Base-by-base conservation (phyloP, 2,113 vertebrate species). In the Vulpes lagopus region DNA sequence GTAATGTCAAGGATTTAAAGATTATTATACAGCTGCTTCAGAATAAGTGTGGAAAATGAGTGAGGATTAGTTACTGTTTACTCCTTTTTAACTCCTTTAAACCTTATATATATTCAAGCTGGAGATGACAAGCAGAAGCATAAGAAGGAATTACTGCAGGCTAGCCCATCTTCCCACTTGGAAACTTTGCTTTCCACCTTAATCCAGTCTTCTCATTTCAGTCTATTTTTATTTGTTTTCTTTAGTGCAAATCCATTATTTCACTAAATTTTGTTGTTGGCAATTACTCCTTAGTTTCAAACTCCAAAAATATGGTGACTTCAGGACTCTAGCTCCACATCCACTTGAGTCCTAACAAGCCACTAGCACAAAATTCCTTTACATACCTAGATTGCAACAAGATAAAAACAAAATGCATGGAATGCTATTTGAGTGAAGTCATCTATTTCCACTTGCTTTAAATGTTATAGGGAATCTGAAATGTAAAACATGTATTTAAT, bases 1-100 rank as follows among this genome's bases (percentile, higher is more conserved):
- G 93, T 98, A 96, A 97, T 96, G 97, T 98, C 98, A 97, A 96
- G 97, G 93, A 97, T 96, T 98, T 98, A 96, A 92, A 97, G 96
- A 96, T 98, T 96, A 97, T 96, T 86, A 91, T 89, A 79, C 96
- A 98, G 93, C 93, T 96, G 97, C 55, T 95, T 94, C 95, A 96
- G 55, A 93, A 79, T 53, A 51, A 95, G 38, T 81, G 11, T 94
- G 49, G 85, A 86, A 92, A 94, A 95, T 78, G 71, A 67, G 59
- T 62, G 43, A 95, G 89, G 95, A 97, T 97, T 97, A 96, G 76
- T 93, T 95, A 85, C 78, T 97, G 64, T 97, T 95, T 97, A 92
- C n/a, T 96, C 32, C 69, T 65, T 94, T 95, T 96, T 76, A 95
- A 88, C 69, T 96, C 53, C 35, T 95, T 97, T 97, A 94, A 96